Evolutionary conservation across 2,113 vertebrate species (phyloP).

Genomic region (Lycaon pictus): DNA sequence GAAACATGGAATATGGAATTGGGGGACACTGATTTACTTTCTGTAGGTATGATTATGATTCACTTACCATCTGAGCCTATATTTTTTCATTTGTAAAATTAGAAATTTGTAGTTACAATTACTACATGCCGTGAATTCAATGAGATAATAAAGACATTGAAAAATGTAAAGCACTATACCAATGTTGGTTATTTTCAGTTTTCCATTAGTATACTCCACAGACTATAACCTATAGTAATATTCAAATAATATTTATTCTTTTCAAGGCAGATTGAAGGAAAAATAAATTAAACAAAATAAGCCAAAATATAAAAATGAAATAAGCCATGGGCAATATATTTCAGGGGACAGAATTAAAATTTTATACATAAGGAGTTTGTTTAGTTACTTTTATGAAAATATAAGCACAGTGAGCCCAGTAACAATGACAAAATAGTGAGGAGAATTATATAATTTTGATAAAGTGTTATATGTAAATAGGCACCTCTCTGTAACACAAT

Average conservation of each 20-base stretch:
- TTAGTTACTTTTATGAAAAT: not conserved
- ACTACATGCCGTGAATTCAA: not conserved
- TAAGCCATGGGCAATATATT: not conserved
- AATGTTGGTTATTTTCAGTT: not conserved
- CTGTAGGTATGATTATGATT: not conserved
- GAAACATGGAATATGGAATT: not conserved
- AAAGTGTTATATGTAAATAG: not conserved
- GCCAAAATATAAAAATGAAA: conserved; percentile 17
- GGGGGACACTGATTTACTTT: not conserved
- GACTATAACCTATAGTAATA: not conserved
- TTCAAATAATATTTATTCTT: conserved; percentile 6
- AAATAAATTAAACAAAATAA: not conserved
- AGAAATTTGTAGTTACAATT: not conserved
- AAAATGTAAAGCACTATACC: not conserved
- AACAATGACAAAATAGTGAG: not conserved
- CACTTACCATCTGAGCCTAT: not conserved
- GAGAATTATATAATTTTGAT: not conserved
- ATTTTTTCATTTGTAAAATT: conserved; percentile 10
- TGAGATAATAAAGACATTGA: not conserved
- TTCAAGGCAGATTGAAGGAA: not conserved
- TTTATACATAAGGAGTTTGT: not conserved
- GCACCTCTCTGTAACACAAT: conserved; percentile 14
- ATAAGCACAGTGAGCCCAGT: not conserved
- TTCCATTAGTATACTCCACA: not conserved
- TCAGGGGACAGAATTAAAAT: not conserved